A percentile compares a stretch with the other conserved stretches of the same genome.
phyloP scores from a whole-genome alignment of 1,140 invertebrate species.

The Listronotus bonariensis region DNA sequence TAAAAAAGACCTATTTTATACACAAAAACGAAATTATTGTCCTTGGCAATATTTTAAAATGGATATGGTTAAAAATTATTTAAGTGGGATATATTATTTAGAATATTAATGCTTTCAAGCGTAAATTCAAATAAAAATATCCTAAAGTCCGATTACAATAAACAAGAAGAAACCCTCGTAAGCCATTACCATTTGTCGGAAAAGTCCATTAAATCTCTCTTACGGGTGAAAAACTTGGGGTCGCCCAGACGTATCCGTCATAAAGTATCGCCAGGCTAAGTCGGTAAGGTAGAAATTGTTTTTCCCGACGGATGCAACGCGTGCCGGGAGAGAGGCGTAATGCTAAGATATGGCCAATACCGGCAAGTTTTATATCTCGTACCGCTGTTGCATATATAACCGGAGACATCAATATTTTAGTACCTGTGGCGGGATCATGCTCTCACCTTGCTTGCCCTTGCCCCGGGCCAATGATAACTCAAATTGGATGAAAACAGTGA shows the following conservation, averaged over 20 bases:
- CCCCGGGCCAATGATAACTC: conserved; percentile 14
- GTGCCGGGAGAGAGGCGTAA: conserved; percentile 50
- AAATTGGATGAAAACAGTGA: conserved; percentile 12
- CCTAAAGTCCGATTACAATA: conserved; percentile 23
- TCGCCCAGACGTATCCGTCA: conserved; percentile 32
- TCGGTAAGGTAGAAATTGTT: conserved; percentile 52
- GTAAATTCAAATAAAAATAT: neutral
- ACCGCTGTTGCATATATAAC: conserved; percentile 58
- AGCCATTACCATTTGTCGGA: conserved; percentile 27
- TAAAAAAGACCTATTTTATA: too few relatives aligned
- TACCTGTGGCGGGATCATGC: conserved; percentile 42
- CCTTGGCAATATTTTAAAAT: too few relatives aligned
- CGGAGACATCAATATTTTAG: conserved; percentile 56
- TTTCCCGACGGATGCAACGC: conserved; percentile 53
- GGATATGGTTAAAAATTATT: too few relatives aligned
- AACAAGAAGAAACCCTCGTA: conserved; percentile 17
- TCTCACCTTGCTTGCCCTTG: conserved; percentile 20
- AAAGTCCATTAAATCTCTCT: conserved; percentile 31
- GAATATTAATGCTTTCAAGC: too few relatives aligned
- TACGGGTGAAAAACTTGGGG: conserved; percentile 14
- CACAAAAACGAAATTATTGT: too few relatives aligned
- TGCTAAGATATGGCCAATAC: conserved; percentile 58
- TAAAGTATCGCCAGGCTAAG: conserved; percentile 30
- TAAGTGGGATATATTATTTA: too few relatives aligned
- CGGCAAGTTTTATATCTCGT: conserved; percentile 56